Evolutionary conservation across 2,888 invertebrate genomes (phyloP).

Genomic region (Cephus runcator): DNA sequence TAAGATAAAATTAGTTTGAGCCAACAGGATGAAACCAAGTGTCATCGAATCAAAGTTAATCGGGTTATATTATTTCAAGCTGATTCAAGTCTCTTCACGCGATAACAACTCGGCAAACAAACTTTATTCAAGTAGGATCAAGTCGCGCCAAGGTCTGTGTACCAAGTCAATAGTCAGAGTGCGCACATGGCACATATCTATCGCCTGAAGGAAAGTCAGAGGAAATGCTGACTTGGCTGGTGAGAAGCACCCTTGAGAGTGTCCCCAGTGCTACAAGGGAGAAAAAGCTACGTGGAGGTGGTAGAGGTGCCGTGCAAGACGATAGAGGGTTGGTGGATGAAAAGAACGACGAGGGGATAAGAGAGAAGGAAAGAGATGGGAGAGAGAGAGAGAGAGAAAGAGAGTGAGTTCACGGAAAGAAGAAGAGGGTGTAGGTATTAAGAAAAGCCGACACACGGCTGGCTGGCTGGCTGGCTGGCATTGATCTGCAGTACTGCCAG

Average conservation of each 20-base stretch:
- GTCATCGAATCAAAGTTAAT: too few species aligned
- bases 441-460: conserved; percentile 48
- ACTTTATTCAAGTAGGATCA: too few species aligned
- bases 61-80: too few species aligned
- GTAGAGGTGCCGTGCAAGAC: conserved; percentile 36
- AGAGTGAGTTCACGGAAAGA: background rate
- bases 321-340: conserved; percentile 27
- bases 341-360: conserved; percentile 14
- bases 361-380: conserved; percentile 25
- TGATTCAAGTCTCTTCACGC: too few species aligned
- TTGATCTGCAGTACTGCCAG: conserved; percentile 37
- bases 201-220: background rate
- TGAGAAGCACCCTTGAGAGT: conserved; percentile 25
- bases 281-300: conserved; percentile 10
- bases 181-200: too few species aligned
- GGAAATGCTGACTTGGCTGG: background rate
- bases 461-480: conserved; percentile 36
- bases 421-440: conserved; percentile 23
- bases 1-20: too few species aligned
- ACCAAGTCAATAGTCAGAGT: too few species aligned
- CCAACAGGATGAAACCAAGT: too few species aligned
- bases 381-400: conserved; percentile 33
- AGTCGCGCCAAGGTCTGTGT: too few species aligned
- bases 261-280: conserved; percentile 23
- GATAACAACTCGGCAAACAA: too few species aligned